These are phyloP conservation scores for Gobio gobio DNA, from an alignment of 2,113 vertebrate genomes.

Conservation along the genomic window DNA sequence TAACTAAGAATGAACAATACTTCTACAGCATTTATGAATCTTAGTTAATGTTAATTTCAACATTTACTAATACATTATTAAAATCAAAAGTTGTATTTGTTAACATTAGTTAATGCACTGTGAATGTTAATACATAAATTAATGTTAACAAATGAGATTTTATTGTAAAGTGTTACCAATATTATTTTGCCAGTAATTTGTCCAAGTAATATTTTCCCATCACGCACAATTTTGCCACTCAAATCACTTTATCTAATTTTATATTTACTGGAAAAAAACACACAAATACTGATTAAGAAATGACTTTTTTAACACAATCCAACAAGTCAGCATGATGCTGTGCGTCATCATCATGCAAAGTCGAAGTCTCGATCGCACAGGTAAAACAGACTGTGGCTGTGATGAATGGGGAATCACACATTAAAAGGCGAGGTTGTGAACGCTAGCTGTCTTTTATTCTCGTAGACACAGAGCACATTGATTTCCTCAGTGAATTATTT, in stretches of 20 bases:
- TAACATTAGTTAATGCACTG: no score
- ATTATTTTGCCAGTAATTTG: not conserved
- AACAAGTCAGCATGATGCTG: not conserved
- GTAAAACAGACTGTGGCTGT: slow-evolving; percentile 11
- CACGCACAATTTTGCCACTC: not conserved
- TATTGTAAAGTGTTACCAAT: not conserved
- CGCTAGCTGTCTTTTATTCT: not conserved
- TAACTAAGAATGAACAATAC: no score
- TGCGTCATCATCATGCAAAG: not conserved
- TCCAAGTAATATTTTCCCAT: not conserved
- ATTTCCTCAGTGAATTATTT: slow-evolving; percentile 51
- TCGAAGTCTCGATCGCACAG: not conserved
- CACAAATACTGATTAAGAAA: not conserved
- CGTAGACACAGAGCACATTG: slow-evolving; percentile 30
- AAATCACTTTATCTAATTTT: not conserved
- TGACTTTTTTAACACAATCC: not conserved
- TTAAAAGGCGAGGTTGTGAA: slow-evolving; percentile 26
- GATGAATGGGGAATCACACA: slow-evolving; percentile 13
- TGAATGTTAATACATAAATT: no score
- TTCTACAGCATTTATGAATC: no score
- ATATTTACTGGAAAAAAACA: not conserved
- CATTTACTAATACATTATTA: no score
- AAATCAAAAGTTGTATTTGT: no score
- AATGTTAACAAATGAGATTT: no score
- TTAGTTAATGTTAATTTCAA: no score